phyloP scores from a whole-genome alignment of 2,797 vertebrate genomes.

The Fratercula arctica region DNA sequence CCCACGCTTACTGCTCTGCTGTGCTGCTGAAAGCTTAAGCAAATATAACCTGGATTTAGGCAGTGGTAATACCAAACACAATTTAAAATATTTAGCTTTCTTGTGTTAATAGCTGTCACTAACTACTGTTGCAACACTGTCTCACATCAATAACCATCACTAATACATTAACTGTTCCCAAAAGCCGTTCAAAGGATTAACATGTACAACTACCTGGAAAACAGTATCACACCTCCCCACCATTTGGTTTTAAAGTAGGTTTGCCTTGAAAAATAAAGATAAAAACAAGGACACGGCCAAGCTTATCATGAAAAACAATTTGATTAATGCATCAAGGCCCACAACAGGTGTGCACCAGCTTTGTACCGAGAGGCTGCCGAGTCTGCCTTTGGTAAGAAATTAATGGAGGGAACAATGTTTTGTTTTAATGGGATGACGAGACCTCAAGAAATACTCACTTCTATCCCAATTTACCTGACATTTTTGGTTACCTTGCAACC shows the following conservation, averaged over 20 bases:
- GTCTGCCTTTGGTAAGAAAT: background rate
- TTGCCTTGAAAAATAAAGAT: background rate
- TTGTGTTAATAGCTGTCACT: background rate
- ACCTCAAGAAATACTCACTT: background rate
- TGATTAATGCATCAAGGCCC: constrained; percentile 33
- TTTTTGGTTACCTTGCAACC: background rate
- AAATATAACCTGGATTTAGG: constrained; percentile 2
- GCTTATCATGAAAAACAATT: background rate
- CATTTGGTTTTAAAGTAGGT: background rate
- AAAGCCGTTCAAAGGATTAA: background rate
- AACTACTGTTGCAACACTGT: background rate
- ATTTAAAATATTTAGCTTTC: background rate
- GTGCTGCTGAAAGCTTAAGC: background rate
- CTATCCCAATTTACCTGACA: background rate
- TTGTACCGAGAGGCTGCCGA: background rate
- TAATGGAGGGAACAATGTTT: background rate
- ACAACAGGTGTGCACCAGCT: background rate
- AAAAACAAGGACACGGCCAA: background rate
- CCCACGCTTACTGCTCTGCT: background rate
- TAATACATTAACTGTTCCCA: background rate
- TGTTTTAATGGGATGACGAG: background rate
- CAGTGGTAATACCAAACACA: background rate
- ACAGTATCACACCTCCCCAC: background rate
- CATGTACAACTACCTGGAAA: background rate
- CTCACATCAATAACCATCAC: background rate